Base-by-base conservation (phyloP, 2,797 vertebrate species). In the Myotis daubentonii region DNA sequence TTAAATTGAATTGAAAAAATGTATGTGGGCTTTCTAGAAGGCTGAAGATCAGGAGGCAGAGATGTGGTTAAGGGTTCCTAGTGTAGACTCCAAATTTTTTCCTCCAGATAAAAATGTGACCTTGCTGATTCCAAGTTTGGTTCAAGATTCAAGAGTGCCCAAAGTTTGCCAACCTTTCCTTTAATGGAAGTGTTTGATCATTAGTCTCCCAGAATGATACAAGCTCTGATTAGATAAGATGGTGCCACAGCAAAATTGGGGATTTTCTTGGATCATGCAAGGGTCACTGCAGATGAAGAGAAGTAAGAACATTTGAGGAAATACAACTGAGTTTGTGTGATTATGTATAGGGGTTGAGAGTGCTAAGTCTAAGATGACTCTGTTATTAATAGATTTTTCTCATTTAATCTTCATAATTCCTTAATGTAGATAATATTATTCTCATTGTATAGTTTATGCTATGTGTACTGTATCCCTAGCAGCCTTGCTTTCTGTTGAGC, bases 381-480 rank as follows among this genome's bases (percentile, higher is more conserved):
- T 83, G 17, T 75, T 74, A 25, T 88, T 87, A 82, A 51, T 84
- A 49, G 5, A 11, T 47, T 75, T 91, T 88, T 83, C 41, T 94
- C 30, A 78, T 6, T 36, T 53, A 51, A 11, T 23, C 15, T 75
- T 89, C 23, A n/a, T 30, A 47, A 28, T 95, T 82, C 60, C 44
- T 89, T 76, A 36, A 33, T 33, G 36, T 5, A 41, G 23, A 9
- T 44, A 57, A 51, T 11, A 30, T 8, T 47, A 11, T 53, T 20
- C 8, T 80, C 11, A 38, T n/a, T 55, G 65, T 91, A 33, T 30
- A 49, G 4, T 38, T 49, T 17, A n/a, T 8, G 20, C 10, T 86
- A 8, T 49, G 11, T 33, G 25, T 74, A 38, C 3, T 65, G 5
- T 15, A 13, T 80, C 41, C 6, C 11, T 53, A 9, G 15, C 23